A percentile compares a stretch with the other conserved stretches of the same genome.
Evolutionary conservation across 2,888 invertebrate species (phyloP).

Genomic region (Rosalia funebris): DNA sequence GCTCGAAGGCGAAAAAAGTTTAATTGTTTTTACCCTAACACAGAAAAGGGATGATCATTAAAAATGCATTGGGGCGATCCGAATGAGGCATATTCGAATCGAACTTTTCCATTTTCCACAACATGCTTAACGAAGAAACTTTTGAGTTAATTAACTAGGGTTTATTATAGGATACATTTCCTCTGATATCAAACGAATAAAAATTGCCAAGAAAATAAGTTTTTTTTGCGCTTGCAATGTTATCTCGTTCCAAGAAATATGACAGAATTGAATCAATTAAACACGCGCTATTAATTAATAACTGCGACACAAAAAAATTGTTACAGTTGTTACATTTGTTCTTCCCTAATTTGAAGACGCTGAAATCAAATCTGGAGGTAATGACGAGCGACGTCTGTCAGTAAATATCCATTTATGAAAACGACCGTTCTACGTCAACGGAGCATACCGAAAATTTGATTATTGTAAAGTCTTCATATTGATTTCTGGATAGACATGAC

Average conservation of each 20-base stretch:
- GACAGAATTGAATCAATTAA: too few species aligned
- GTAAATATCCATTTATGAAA: too few species aligned
- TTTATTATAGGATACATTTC: conserved; percentile 9
- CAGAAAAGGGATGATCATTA: conserved; percentile 31
- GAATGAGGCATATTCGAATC: conserved; percentile 32
- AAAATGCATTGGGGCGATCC: conserved; percentile 33
- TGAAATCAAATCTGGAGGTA: too few species aligned
- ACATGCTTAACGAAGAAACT: conserved; percentile 39
- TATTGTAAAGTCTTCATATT: too few species aligned
- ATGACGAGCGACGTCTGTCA: too few species aligned
- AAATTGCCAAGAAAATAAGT: conserved; percentile 12
- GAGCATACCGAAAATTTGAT: too few species aligned
- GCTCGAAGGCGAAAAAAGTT: conserved; percentile 41
- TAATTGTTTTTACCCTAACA: conserved; percentile 43
- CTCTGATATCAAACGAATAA: conserved; percentile 1
- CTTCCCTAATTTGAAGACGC: too few species aligned
- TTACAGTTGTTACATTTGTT: neutral
- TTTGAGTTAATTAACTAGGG: conserved; percentile 31
- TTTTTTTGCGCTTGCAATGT: neutral
- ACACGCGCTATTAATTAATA: neutral
- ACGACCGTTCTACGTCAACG: too few species aligned
- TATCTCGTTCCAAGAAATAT: too few species aligned
- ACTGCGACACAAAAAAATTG: neutral
- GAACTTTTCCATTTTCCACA: conserved; percentile 35
- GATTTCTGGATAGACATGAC: too few species aligned